Conservation (phyloP, 1,140 invertebrate species). For the Nixonia krombeini region DNA sequence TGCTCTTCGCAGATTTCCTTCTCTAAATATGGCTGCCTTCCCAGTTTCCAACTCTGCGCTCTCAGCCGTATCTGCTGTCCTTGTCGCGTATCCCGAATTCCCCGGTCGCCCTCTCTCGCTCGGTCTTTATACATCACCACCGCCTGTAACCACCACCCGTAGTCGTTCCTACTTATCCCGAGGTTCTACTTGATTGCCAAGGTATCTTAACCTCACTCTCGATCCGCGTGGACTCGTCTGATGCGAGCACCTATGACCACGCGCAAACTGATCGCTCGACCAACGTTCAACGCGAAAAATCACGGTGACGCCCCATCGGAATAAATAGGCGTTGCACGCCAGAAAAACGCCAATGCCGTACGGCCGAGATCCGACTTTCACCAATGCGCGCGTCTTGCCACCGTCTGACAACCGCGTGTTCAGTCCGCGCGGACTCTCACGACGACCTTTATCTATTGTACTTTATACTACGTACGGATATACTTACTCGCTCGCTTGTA, state of each 20-base stretch:
- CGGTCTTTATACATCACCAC: constrained; percentile 42
- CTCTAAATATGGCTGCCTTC: constrained; percentile 70
- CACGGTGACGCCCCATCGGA: constrained; percentile 54
- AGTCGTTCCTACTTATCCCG: constrained; percentile 69
- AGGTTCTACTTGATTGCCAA: constrained; percentile 73
- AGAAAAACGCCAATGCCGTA: constrained; percentile 58
- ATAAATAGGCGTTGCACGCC: constrained; percentile 60
- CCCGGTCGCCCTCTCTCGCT: constrained; percentile 27
- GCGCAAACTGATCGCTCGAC: constrained; percentile 14
- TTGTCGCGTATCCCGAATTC: no score
- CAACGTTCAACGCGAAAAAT: constrained; percentile 56
- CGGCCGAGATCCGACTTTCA: not conserved
- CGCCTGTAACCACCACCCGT: constrained; percentile 68
- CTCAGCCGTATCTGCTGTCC: no score
- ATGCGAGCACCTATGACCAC: constrained; percentile 47
- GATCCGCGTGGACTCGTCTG: constrained; percentile 46
- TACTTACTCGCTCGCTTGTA: constrained; percentile 52
- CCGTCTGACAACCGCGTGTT: constrained; percentile 10
- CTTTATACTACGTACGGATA: constrained; percentile 47
- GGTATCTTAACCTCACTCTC: constrained; percentile 69
- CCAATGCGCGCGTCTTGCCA: constrained; percentile 47
- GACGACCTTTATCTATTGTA: constrained; percentile 60
- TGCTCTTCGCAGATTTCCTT: constrained; percentile 70
- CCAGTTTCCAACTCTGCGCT: constrained; percentile 47
- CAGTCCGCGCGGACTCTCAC: constrained; percentile 63